Percentiles rank a stretch among this genome's conserved stretches.
These are phyloP conservation scores for Nymphalis polychloros DNA, from an alignment of 2,888 invertebrate species.

Conservation along the genomic window DNA sequence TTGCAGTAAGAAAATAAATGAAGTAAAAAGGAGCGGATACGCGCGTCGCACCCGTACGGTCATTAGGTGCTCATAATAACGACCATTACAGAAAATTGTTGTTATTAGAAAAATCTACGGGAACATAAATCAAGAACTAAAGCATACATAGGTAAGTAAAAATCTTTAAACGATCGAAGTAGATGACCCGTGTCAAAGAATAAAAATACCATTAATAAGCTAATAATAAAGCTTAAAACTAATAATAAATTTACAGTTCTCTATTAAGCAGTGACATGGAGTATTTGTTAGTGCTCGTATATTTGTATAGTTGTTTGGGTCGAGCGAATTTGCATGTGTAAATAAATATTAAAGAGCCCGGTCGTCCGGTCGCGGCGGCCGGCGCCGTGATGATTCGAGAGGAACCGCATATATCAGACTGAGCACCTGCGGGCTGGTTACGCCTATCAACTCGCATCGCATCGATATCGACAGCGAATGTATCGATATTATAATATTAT, in stretches of 20 bases:
- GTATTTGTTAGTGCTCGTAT: constrained; percentile 1
- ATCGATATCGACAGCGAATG: constrained; percentile 49
- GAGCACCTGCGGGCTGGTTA: constrained; percentile 59
- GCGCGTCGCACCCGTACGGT: constrained; percentile 33
- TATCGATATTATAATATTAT: not conserved
- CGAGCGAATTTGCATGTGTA: constrained; percentile 65
- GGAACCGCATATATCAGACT: constrained; percentile 49
- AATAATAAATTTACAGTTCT: not conserved
- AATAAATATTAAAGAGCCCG: constrained; percentile 66
- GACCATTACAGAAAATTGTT: constrained; percentile 37
- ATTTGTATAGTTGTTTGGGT: constrained; percentile 22
- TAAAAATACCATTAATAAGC: not conserved
- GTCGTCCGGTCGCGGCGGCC: constrained; percentile 49
- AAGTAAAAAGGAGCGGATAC: constrained; percentile 38
- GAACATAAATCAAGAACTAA: constrained; percentile 8
- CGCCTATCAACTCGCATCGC: constrained; percentile 25
- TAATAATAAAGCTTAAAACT: too few relatives aligned
- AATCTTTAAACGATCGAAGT: not conserved
- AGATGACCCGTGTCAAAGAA: not conserved
- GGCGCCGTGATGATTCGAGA: constrained; percentile 50
- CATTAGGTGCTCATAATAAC: constrained; percentile 37
- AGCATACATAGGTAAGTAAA: not conserved
- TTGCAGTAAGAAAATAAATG: constrained; percentile 31
- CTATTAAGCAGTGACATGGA: constrained; percentile 1
- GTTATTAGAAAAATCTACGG: constrained; percentile 23